Evolutionary conservation across 2,113 vertebrate genomes (phyloP).

Genomic region (Apodemus speciosus): DNA sequence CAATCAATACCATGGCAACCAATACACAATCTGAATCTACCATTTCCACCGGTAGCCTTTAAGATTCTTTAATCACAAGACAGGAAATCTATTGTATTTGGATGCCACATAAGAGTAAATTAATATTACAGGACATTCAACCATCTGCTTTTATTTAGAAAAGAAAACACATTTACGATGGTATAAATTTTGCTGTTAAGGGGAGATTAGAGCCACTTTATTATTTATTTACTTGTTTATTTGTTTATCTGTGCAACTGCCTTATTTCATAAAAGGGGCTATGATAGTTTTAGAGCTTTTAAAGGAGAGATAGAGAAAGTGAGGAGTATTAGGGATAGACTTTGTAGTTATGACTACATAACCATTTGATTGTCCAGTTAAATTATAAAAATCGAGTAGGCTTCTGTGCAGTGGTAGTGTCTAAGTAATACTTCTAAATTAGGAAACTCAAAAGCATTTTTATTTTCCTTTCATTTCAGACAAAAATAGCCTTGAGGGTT

Average conservation of each 20-base stretch:
- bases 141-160: conserved; percentile 40
- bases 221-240: not conserved
- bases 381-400: conserved; percentile 7
- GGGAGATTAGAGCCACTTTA: not conserved
- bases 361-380: not conserved
- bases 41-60: conserved; percentile 47
- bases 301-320: not conserved
- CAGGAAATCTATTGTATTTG: conserved; percentile 64
- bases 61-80: conserved; percentile 63
- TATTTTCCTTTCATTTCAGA: conserved; percentile 23
- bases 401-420: not conserved
- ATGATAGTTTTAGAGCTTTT: not conserved
- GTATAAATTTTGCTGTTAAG: not conserved
- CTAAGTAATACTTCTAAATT: not conserved
- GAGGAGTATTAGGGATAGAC: not conserved
- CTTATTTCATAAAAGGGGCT: not conserved
- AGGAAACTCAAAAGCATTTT: not conserved
- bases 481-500: not conserved
- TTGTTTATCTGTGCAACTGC: not conserved
- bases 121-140: conserved; percentile 25
- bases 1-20: conserved; percentile 74
- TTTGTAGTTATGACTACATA: not conserved
- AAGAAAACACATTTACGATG: conserved; percentile 6
- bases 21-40: conserved; percentile 25
- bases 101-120: conserved; percentile 39